phyloP scores from a whole-genome alignment of 2,888 invertebrate species.

The Digitonthophagus gazella region DNA sequence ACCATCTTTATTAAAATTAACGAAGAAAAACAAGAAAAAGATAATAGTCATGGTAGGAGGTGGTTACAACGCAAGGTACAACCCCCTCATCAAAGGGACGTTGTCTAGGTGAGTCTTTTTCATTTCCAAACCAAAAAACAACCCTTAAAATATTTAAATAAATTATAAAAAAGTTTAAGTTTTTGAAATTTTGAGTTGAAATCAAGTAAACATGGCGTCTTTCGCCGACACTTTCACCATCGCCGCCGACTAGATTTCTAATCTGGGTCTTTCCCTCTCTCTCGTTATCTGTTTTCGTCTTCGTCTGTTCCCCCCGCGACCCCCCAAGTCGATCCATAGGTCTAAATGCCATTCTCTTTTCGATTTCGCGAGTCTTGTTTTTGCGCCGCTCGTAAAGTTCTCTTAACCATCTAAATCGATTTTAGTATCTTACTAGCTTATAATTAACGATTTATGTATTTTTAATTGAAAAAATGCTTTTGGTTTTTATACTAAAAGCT shows the following conservation, averaged over 20 bases:
- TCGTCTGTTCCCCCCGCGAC: constrained; percentile 29
- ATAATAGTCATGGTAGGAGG: constrained; percentile 47
- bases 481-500: too few relatives aligned
- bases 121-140: neutral
- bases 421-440: too few relatives aligned
- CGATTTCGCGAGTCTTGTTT: constrained; percentile 31
- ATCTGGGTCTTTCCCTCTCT: constrained; percentile 36
- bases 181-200: neutral
- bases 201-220: constrained; percentile 24
- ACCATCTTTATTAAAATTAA: neutral
- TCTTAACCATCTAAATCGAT: neutral
- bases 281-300: too few relatives aligned
- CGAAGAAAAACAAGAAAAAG: constrained; percentile 7
- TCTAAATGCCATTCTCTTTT: constrained; percentile 36
- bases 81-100: constrained; percentile 60
- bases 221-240: constrained; percentile 45
- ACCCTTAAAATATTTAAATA: neutral
- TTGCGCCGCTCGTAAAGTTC: neutral
- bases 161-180: neutral
- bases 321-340: constrained; percentile 6
- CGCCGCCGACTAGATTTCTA: constrained; percentile 39
- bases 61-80: constrained; percentile 57
- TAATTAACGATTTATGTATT: too few relatives aligned
- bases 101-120: constrained; percentile 54
- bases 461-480: too few relatives aligned